Percentiles rank a stretch among this genome's conserved stretches.
These are phyloP conservation scores for Urocolius indicus DNA, from an alignment of 2,113 vertebrate species.

Conservation along the genomic window DNA sequence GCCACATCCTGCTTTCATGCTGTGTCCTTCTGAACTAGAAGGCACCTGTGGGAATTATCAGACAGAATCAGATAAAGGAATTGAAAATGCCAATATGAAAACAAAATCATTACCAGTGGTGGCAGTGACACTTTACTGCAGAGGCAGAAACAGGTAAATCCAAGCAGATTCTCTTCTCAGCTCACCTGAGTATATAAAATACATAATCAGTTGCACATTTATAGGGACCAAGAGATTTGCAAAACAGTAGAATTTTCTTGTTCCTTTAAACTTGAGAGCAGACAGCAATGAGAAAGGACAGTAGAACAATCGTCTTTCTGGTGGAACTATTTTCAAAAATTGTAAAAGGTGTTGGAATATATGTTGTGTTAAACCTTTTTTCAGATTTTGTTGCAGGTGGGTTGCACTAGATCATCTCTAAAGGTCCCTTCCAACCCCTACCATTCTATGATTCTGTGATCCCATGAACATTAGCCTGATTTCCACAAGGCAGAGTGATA, in stretches of 20 bases:
- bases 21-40: not conserved
- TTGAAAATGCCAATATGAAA: not conserved
- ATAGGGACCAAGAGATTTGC: not conserved
- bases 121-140: not conserved
- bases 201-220: not conserved
- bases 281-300: not conserved
- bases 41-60: conserved; percentile 7
- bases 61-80: conserved; percentile 17
- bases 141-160: not conserved
- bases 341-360: not conserved
- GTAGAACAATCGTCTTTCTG: not conserved
- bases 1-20: not conserved
- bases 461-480: no score
- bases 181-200: not conserved
- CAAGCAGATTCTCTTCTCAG: not conserved
- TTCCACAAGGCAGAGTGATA: not conserved
- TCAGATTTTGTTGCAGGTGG: not conserved
- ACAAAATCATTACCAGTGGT: not conserved
- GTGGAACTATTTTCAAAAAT: not conserved
- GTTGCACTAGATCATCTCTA: no score
- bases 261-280: not conserved
- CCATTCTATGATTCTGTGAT: no score
- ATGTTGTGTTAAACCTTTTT: not conserved
- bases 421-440: no score
- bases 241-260: not conserved